These are phyloP conservation scores for Rugalucina vietnamica DNA, from an alignment of 2,888 invertebrate species.

Conservation along the genomic window DNA sequence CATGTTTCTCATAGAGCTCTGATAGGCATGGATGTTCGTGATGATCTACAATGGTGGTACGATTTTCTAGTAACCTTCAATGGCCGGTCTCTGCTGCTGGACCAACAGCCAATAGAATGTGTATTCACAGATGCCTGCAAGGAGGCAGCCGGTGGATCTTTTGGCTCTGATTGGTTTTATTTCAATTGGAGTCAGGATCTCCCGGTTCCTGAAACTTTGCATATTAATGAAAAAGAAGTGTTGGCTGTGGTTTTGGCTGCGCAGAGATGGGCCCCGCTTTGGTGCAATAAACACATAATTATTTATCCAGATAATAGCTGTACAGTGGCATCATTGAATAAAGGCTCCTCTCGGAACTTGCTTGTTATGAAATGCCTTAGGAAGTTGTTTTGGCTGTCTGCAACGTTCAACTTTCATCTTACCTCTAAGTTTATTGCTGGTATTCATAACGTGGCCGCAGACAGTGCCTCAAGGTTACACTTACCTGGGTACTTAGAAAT, in stretches of 20 bases:
- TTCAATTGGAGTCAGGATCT: background rate
- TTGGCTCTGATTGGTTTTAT: background rate
- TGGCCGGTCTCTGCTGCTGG: background rate
- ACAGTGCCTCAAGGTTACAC: background rate
- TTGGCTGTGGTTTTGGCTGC: background rate
- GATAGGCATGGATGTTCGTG: background rate
- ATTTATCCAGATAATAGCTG: background rate
- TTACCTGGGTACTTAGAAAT: background rate
- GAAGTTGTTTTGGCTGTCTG: background rate
- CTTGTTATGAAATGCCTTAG: background rate
- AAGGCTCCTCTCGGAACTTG: background rate
- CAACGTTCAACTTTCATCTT: background rate
- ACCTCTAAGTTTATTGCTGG: background rate
- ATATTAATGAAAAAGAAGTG: background rate
- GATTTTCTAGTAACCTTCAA: background rate
- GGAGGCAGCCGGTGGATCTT: background rate
- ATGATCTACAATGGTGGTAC: background rate
- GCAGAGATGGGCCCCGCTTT: background rate
- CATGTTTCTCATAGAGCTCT: background rate
- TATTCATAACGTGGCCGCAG: background rate
- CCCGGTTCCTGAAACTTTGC: background rate
- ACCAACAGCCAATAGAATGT: background rate
- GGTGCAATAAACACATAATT: background rate
- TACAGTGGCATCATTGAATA: conserved; percentile 2
- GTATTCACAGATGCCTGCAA: conserved; percentile 1